These are phyloP conservation scores for Hiodon alosoides DNA, from an alignment of 2,113 vertebrate species.

Conservation along the genomic window DNA sequence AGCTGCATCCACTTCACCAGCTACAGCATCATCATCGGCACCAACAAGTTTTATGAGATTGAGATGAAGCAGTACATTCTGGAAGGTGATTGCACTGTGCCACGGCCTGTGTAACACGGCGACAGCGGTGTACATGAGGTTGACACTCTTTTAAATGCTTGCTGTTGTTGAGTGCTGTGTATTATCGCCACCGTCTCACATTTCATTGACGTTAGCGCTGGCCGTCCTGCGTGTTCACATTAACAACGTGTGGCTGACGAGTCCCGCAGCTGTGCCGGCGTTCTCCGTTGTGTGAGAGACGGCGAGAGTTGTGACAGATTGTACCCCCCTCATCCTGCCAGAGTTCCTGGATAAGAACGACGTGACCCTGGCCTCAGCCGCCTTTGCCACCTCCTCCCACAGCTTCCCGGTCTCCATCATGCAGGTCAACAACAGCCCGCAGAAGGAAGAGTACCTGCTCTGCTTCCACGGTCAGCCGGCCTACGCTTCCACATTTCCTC, in stretches of 20 bases:
- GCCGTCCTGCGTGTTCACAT: no score
- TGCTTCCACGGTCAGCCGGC: conserved; percentile 84
- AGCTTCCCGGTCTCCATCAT: conserved; percentile 93
- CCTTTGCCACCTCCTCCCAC: conserved; percentile 87
- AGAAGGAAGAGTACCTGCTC: conserved; percentile 94
- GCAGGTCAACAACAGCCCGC: conserved; percentile 82
- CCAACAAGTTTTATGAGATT: conserved; percentile 98
- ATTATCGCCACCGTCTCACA: neutral
- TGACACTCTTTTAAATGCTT: neutral
- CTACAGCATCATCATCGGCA: conserved; percentile 96
- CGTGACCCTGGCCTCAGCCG: conserved; percentile 81
- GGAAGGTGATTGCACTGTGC: conserved; percentile 67
- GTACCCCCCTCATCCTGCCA: conserved; percentile 38
- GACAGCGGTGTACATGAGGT: neutral
- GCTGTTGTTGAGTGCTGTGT: neutral
- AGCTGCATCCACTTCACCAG: conserved; percentile 95
- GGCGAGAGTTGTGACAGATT: neutral
- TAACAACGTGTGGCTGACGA: no score
- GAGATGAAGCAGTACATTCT: conserved; percentile 98
- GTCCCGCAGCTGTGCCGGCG: no score
- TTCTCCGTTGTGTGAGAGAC: no score
- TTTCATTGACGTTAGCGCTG: no score
- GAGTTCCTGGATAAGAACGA: conserved; percentile 99
- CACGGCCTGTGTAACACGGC: neutral
- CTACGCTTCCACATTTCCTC: neutral